Percentiles rank a stretch among this genome's conserved stretches.
Conservation (phyloP, 2,113 vertebrate species). For the Scolopax mira region DNA sequence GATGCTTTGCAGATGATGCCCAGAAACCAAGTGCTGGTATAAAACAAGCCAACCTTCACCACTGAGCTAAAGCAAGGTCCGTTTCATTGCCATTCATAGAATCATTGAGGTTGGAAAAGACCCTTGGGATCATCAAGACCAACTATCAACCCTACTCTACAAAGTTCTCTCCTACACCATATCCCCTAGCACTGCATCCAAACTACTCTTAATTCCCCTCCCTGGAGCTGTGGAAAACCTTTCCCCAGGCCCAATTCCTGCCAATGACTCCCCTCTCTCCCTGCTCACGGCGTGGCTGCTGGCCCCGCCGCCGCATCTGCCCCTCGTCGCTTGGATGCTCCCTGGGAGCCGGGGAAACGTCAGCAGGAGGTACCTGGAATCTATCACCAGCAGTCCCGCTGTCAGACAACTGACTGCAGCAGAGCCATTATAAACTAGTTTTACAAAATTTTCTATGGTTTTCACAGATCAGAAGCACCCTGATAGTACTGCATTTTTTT, state of each 20-base stretch:
- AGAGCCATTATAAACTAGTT: neutral
- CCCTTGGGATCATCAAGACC: too few species aligned
- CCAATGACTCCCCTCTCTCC: neutral
- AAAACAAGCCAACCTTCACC: neutral
- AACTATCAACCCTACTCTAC: too few species aligned
- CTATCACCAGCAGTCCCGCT: neutral
- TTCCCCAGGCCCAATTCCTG: neutral
- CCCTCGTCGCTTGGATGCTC: neutral
- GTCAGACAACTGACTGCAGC: neutral
- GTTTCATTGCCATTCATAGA: neutral
- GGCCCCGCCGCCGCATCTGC: neutral
- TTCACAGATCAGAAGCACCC: neutral
- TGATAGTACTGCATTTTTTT: accelerated
- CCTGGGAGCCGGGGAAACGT: neutral
- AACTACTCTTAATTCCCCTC: neutral
- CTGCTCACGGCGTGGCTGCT: neutral
- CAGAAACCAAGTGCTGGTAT: neutral
- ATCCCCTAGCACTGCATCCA: too few species aligned
- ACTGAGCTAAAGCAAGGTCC: neutral
- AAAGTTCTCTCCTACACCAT: too few species aligned
- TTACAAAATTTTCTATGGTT: neutral
- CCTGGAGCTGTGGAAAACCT: neutral
- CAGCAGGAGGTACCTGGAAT: neutral
- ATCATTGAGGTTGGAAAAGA: too few species aligned
- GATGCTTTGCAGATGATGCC: neutral